Evolutionary conservation across 2,113 vertebrate genomes (phyloP).

Genomic region (Callorhinus ursinus): DNA sequence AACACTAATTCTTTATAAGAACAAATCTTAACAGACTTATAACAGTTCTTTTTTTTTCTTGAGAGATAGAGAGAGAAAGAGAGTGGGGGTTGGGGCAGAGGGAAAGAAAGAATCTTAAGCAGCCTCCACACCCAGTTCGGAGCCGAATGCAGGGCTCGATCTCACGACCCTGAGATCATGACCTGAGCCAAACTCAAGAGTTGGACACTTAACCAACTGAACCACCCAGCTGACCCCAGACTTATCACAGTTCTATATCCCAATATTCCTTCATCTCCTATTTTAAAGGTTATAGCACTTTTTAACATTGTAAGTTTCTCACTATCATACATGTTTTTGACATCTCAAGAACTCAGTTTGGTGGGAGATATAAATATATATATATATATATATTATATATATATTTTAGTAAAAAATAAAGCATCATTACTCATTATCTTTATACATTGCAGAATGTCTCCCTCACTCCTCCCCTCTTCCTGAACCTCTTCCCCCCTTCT

Average conservation of each 20-base stretch:
- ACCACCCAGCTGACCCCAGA: background rate
- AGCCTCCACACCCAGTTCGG: background rate
- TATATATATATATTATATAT: background rate
- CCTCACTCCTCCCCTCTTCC: background rate
- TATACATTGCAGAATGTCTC: background rate
- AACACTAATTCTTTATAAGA: conserved; percentile 34
- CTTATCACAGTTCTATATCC: conserved; percentile 12
- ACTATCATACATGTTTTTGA: conserved; percentile 1
- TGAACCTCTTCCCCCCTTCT: background rate
- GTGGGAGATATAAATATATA: background rate
- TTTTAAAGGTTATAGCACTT: conserved; percentile 53
- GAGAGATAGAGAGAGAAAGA: background rate
- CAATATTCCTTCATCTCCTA: conserved; percentile 31
- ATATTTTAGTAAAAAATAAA: background rate
- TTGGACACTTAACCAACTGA: background rate
- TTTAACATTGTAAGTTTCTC: conserved; percentile 20
- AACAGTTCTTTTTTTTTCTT: background rate
- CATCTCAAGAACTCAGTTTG: conserved; percentile 25
- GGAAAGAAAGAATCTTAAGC: background rate
- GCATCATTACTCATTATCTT: background rate
- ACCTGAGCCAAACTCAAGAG: background rate
- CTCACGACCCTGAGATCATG: background rate
- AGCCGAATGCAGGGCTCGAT: background rate
- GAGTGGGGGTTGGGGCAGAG: background rate
- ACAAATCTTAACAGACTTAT: conserved; percentile 29